These are phyloP conservation scores for Drosophila falleni DNA, from an alignment of 2,888 invertebrate genomes.

Conservation along the genomic window DNA sequence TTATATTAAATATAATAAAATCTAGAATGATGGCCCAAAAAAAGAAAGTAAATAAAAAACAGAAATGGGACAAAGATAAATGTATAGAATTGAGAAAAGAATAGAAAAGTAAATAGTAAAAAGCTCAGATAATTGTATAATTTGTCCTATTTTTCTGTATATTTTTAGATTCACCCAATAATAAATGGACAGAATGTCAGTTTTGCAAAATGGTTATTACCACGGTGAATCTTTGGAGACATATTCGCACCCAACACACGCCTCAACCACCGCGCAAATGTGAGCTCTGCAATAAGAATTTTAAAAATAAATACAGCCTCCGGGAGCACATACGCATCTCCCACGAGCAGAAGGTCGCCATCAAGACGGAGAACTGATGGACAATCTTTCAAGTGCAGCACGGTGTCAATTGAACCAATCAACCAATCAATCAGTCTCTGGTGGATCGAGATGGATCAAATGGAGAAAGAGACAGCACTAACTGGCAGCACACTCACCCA, in stretches of 20 bases:
- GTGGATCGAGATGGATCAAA: background rate
- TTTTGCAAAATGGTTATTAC: constrained; percentile 86
- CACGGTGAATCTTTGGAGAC: constrained; percentile 86
- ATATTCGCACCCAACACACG: constrained; percentile 86
- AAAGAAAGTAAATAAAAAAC: constrained; percentile 10
- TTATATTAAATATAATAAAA: constrained; percentile 56
- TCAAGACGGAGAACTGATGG: constrained; percentile 83
- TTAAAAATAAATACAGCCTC: constrained; percentile 86
- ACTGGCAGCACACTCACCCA: background rate
- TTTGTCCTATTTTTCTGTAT: constrained; percentile 79
- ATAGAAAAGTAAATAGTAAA: constrained; percentile 10
- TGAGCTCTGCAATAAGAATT: constrained; percentile 85
- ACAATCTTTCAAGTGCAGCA: constrained; percentile 67
- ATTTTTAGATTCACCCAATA: constrained; percentile 86
- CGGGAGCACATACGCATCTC: constrained; percentile 85
- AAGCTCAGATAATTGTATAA: constrained; percentile 45
- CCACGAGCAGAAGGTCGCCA: constrained; percentile 84
- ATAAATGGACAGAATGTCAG: constrained; percentile 86
- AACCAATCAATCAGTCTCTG: constrained; percentile 1
- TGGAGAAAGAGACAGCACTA: constrained; percentile 2
- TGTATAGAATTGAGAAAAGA: background rate
- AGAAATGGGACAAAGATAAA: constrained; percentile 23
- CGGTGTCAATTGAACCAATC: constrained; percentile 42
- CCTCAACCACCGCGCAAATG: constrained; percentile 86
- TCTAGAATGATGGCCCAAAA: constrained; percentile 3